phyloP scores from a whole-genome alignment of 1,140 invertebrate species.

The Schlechtendalia chinensis region DNA sequence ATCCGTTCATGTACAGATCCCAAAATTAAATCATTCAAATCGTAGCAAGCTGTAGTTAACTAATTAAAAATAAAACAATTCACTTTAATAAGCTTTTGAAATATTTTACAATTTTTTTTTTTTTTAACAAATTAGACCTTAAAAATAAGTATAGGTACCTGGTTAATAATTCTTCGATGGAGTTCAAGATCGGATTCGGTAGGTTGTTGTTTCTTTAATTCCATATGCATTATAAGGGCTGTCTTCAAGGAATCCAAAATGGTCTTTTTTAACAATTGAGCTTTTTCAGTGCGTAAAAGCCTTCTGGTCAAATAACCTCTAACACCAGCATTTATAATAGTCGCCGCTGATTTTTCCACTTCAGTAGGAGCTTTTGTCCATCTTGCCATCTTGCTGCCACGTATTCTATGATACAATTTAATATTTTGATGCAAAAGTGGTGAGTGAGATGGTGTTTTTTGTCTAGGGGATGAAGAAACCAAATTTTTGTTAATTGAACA shows the following conservation, averaged over 20 bases:
- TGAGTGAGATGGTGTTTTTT: not conserved
- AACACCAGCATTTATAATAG: slow-evolving; percentile 47
- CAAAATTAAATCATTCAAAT: slow-evolving; percentile 48
- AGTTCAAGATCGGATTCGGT: slow-evolving; percentile 47
- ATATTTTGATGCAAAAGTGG: slow-evolving; percentile 30
- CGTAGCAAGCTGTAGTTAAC: slow-evolving; percentile 49
- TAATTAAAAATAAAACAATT: slow-evolving; percentile 28
- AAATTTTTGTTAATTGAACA: slow-evolving; percentile 27
- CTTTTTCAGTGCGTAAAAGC: slow-evolving; percentile 50
- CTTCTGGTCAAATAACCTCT: slow-evolving; percentile 50
- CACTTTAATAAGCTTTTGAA: not conserved
- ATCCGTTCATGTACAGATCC: slow-evolving; percentile 37
- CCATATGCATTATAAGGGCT: slow-evolving; percentile 50
- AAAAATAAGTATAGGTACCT: not conserved
- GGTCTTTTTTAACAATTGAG: slow-evolving; percentile 50
- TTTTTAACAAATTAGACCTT: not conserved
- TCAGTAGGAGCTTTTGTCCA: slow-evolving; percentile 38
- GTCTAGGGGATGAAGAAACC: slow-evolving; percentile 19
- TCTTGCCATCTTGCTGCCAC: not conserved
- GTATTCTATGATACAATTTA: slow-evolving; percentile 38
- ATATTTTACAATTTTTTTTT: not conserved
- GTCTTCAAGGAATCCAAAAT: slow-evolving; percentile 50
- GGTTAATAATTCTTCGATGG: slow-evolving; percentile 43
- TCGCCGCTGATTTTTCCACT: slow-evolving; percentile 47
- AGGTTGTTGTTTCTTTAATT: slow-evolving; percentile 44